phyloP scores from a whole-genome alignment of 64 coral and sea anemone genomes.

The Montipora foliosa region DNA sequence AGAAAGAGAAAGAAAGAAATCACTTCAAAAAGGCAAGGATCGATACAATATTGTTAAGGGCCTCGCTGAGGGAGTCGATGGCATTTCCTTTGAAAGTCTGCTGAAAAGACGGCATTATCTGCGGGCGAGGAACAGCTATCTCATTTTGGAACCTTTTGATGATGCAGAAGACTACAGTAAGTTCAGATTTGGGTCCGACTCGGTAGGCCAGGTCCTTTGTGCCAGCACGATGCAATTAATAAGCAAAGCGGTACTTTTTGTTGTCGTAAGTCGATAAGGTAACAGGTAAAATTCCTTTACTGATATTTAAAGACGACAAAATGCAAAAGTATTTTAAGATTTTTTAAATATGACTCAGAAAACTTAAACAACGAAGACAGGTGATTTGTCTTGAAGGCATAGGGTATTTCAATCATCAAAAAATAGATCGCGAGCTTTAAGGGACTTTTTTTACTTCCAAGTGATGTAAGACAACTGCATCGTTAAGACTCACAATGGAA shows the following conservation, averaged over 20 bases:
- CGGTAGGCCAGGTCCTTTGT: no score
- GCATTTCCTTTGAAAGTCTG: slow-evolving; percentile 92
- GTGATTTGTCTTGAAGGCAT: no score
- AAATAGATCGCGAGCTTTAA: no score
- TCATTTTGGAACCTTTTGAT: slow-evolving; percentile 89
- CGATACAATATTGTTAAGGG: slow-evolving; percentile 94
- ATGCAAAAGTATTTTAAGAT: no score
- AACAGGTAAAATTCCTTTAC: no score
- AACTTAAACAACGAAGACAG: no score
- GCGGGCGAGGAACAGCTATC: slow-evolving; percentile 77
- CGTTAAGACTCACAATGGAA: no score
- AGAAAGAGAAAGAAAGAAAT: slow-evolving; percentile 87
- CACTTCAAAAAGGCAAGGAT: slow-evolving; percentile 84
- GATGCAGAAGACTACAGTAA: slow-evolving; percentile 91
- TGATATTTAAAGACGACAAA: no score
- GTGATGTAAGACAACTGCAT: no score
- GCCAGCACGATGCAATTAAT: neutral
- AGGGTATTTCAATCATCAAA: no score
- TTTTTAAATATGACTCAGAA: no score
- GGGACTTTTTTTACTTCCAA: no score
- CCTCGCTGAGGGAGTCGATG: slow-evolving; percentile 87
- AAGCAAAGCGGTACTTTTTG: neutral
- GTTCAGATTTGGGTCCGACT: slow-evolving; percentile 10
- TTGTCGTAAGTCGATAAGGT: neutral
- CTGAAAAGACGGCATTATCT: slow-evolving; percentile 85